phyloP scores from a whole-genome alignment of 2,113 vertebrate genomes.

The Aldabrachelys gigantea region DNA sequence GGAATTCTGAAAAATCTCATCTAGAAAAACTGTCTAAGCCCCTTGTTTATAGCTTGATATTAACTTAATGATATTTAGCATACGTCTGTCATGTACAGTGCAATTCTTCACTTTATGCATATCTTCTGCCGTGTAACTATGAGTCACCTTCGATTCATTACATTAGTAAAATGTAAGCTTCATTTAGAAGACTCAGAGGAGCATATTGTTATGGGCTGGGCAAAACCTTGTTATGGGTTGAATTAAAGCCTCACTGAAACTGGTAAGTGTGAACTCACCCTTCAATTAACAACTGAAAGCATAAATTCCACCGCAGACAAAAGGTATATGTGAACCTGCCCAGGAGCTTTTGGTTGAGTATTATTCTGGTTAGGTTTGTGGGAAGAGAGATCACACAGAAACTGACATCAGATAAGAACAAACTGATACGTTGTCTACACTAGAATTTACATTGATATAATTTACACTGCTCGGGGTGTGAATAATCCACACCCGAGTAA shows the following conservation, averaged over 20 bases:
- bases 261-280: too few species aligned
- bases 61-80: slow-evolving; percentile 11
- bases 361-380: not conserved
- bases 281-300: not conserved
- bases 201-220: not conserved
- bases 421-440: not conserved
- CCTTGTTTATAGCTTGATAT: not conserved
- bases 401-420: not conserved
- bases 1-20: not conserved
- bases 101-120: not conserved
- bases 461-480: too few species aligned
- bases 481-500: too few species aligned
- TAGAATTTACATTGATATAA: not conserved
- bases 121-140: slow-evolving; percentile 7
- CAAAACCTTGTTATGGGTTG: not conserved
- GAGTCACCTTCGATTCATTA: slow-evolving; percentile 12
- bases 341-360: not conserved
- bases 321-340: not conserved
- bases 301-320: not conserved
- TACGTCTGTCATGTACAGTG: slow-evolving; percentile 2
- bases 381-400: not conserved
- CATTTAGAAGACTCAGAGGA: slow-evolving; percentile 16
- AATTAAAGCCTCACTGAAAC: not conserved
- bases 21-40: rapidly evolving
- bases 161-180: not conserved